Conservation (phyloP, 2,113 vertebrate genomes). For the Balaenoptera acutorostrata region DNA sequence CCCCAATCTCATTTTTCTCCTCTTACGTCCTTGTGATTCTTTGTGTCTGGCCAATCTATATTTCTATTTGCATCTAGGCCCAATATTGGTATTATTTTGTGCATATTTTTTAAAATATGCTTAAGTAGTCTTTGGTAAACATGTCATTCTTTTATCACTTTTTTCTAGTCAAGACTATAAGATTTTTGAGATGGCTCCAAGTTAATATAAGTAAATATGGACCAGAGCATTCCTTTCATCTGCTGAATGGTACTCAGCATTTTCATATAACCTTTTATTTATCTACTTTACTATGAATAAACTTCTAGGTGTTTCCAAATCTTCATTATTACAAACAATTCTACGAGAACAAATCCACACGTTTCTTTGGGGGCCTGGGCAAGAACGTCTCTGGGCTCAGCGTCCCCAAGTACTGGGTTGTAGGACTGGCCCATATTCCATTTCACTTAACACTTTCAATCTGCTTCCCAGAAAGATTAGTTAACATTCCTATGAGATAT, state of each 20-base stretch:
- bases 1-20: not conserved
- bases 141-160: not conserved
- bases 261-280: not conserved
- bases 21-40: not conserved
- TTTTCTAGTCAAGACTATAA: not conserved
- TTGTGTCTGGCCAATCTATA: not conserved
- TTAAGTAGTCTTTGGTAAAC: not conserved
- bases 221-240: not conserved
- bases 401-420: rapidly evolving
- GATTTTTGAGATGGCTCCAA: not conserved
- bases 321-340: not conserved
- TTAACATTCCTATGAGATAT: not conserved
- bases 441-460: not conserved
- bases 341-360: not conserved
- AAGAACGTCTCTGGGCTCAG: not conserved
- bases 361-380: not conserved
- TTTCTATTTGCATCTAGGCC: not conserved
- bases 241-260: not conserved
- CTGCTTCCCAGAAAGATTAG: not conserved
- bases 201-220: not conserved
- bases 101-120: not conserved
- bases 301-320: not conserved
- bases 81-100: not conserved
- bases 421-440: not conserved
- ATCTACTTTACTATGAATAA: not conserved